Percentiles rank a stretch among this genome's conserved stretches.
Conservation (phyloP, 2,113 vertebrate species). For the Vulpes vulpes region DNA sequence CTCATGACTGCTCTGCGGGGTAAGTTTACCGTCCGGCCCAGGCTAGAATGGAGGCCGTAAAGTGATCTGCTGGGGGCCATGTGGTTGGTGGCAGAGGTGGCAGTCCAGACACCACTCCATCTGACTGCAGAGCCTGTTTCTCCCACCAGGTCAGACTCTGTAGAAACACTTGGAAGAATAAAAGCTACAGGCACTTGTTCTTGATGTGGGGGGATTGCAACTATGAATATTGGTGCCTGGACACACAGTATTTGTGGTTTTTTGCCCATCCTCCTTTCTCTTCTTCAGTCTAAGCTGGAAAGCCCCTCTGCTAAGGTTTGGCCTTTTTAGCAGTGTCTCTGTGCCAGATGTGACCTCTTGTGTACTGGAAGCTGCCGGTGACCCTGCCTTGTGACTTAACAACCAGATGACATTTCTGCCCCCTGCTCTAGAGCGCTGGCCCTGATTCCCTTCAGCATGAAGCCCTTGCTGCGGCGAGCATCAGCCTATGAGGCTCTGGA, state of each 20-base stretch:
- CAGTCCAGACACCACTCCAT: neutral
- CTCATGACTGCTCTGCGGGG: neutral
- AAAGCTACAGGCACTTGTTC: neutral
- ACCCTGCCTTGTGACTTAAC: neutral
- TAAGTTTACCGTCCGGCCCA: neutral
- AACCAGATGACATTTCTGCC: constrained; percentile 74
- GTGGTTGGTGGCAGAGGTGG: neutral
- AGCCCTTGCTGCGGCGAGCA: constrained; percentile 94
- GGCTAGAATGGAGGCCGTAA: neutral
- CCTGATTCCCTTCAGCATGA: constrained; percentile 92
- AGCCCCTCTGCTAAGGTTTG: neutral
- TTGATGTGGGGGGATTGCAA: neutral
- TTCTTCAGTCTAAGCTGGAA: neutral
- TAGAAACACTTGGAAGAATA: neutral
- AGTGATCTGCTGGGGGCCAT: neutral
- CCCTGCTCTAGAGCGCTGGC: constrained; percentile 85
- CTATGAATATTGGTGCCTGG: neutral
- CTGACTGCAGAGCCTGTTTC: neutral
- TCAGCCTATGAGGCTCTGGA: constrained; percentile 94
- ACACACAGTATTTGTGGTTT: accelerated
- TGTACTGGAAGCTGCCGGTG: neutral
- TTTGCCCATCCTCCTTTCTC: neutral
- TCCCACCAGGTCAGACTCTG: neutral
- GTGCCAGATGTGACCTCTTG: neutral
- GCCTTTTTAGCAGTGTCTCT: neutral